Base-by-base conservation (phyloP, 2,113 vertebrate species). In the Macaca mulatta region DNA sequence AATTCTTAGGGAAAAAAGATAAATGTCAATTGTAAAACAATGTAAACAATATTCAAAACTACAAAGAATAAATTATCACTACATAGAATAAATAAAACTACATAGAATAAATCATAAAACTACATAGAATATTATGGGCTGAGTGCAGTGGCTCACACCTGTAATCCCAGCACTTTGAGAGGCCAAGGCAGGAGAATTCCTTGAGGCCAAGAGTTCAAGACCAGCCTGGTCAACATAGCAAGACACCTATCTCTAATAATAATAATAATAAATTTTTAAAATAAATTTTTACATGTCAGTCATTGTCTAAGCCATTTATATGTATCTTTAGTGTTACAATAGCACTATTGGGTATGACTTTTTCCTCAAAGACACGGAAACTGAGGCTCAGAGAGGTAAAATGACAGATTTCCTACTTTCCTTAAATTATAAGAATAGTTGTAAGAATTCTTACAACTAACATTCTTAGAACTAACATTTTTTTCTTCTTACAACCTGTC, bases 1-100 rank as follows among this genome's bases (percentile, higher is more conserved):
- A 59, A 7, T 2, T 85, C n/a, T 74, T 81, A 22, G 3, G 25
- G 25, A n/a, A 3, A 50, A 85, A 85, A 74, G 32, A 86, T 45
- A 80, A 23, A 43, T 90, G 45, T 84, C 91, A 22, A 69, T 82
- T 89, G 20, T 80, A 96, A 96, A 91, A 74, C 40, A 55, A n/a
- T 22, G 20, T 55, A 75, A 85, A 89, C 4, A 38, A 52, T 75
- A 79, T 32, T 94, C 12, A 89, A 91, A 78, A 57, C 20, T 78
- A 93, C 2, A 88, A 35, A 96, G 43, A 79, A 14, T 30, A 55
- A 83, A 77, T 78, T 23, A 45, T 79, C 18, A 38, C 23, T 30
- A 48, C 48, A 48, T 48, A 48, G 48, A 48, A 48, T 48, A 48
- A 48, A 48, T 48, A 89, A 89, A 74, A 57, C 20, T 78, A 93